A percentile compares a stretch with the other conserved stretches of the same genome.
These are phyloP conservation scores for Eucriotettix oculatus DNA, from an alignment of 2,888 invertebrate species.

Conservation along the genomic window DNA sequence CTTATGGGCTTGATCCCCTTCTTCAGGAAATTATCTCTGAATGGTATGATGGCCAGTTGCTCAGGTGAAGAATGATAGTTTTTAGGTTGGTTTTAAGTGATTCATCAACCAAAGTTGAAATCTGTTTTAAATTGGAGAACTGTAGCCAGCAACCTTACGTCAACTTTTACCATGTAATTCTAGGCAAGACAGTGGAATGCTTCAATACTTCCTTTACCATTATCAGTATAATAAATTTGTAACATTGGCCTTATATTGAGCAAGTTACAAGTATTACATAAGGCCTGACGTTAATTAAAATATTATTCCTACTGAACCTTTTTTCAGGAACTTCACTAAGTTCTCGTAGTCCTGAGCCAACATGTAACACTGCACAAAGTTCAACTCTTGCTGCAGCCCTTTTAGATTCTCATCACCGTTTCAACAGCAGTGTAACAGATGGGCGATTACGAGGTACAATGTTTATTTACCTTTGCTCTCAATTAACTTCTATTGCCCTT, in stretches of 20 bases:
- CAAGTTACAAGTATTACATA: not conserved
- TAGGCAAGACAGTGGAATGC: not conserved
- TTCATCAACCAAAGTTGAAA: too few relatives aligned
- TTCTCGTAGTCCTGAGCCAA: slow-evolving; percentile 8
- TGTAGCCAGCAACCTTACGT: too few relatives aligned
- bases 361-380: slow-evolving; percentile 4
- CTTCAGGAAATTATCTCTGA: too few relatives aligned
- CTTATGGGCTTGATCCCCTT: too few relatives aligned
- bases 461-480: not conserved
- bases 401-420: slow-evolving; percentile 32
- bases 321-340: not conserved
- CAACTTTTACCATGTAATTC: too few relatives aligned
- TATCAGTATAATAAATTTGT: not conserved
- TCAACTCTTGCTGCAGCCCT: slow-evolving; percentile 40
- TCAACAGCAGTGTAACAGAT: slow-evolving; percentile 22
- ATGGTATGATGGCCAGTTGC: too few relatives aligned
- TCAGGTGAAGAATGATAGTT: too few relatives aligned
- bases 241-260: not conserved
- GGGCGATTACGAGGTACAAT: slow-evolving; percentile 1
- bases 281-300: not conserved
- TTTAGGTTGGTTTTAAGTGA: too few relatives aligned
- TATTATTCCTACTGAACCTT: not conserved
- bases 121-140: too few relatives aligned
- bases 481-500: too few relatives aligned
- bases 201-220: too few relatives aligned